Evolutionary conservation across 1,140 invertebrate species (phyloP).

Genomic region (Lucilia sericata): DNA sequence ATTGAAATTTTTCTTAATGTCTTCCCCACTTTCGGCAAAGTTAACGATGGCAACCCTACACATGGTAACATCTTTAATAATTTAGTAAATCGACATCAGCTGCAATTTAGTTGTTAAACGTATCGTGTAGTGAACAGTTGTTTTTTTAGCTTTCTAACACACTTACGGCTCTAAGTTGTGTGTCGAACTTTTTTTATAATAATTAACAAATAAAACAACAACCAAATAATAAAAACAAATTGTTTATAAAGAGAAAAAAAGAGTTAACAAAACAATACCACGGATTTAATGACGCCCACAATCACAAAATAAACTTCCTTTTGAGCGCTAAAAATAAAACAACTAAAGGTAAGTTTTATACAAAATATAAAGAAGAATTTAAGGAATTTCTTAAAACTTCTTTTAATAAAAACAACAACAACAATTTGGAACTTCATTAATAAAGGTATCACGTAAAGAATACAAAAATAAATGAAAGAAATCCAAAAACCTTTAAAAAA

Average conservation of each 20-base stretch:
- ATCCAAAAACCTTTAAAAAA: background rate
- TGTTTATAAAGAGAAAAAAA: no score
- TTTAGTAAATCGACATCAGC: background rate
- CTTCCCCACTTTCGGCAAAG: background rate
- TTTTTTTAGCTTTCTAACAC: background rate
- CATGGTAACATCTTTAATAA: slow-evolving; percentile 8
- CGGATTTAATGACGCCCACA: background rate
- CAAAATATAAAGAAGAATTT: background rate
- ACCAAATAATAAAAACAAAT: background rate
- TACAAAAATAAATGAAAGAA: background rate
- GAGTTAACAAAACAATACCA: no score
- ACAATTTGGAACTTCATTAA: background rate
- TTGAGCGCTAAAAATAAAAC: background rate
- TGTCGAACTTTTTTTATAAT: background rate
- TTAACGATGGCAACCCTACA: background rate
- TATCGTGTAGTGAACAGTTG: background rate
- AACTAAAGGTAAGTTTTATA: background rate
- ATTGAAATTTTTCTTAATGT: no score
- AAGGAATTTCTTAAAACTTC: background rate
- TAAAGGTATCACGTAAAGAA: slow-evolving; percentile 5
- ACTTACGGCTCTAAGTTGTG: background rate
- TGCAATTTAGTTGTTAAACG: slow-evolving; percentile 19
- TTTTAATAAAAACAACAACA: background rate
- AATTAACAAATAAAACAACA: background rate
- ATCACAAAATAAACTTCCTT: background rate